Conservation (phyloP, 2,113 vertebrate genomes). For the Halcyon malimbica region DNA sequence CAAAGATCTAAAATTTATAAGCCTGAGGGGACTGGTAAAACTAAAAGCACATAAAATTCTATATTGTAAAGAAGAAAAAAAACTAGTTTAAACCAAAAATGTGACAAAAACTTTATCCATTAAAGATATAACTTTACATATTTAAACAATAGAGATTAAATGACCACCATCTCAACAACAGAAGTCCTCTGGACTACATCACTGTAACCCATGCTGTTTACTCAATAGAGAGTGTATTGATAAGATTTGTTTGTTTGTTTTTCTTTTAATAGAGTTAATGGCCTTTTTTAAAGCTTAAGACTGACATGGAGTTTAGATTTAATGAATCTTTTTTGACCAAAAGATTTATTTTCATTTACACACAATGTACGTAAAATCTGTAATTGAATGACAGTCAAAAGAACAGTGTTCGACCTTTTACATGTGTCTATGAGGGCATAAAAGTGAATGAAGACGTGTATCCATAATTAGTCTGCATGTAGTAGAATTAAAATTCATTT, state of each 20-base stretch:
- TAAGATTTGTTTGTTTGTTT: accelerated
- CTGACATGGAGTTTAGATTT: neutral
- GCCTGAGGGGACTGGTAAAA: conserved; percentile 27
- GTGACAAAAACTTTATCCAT: neutral
- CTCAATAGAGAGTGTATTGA: neutral
- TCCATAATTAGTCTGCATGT: neutral
- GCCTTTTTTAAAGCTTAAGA: neutral
- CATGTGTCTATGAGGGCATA: neutral
- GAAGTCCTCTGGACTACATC: accelerated
- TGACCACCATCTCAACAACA: neutral
- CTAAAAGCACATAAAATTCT: neutral
- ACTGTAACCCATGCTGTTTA: neutral
- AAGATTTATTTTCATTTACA: neutral
- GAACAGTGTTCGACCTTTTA: neutral
- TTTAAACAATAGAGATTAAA: neutral
- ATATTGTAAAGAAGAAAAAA: neutral
- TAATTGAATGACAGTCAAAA: neutral
- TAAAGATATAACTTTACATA: neutral
- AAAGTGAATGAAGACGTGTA: neutral
- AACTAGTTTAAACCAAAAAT: neutral
- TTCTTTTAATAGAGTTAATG: neutral
- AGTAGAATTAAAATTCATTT: neutral
- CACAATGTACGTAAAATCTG: neutral
- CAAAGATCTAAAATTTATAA: conserved; percentile 11
- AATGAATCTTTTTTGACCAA: neutral